Percentiles rank a stretch among this genome's conserved stretches.
Evolutionary conservation across 2,113 vertebrate species (phyloP).

Genomic region (Oryzias woworae): DNA sequence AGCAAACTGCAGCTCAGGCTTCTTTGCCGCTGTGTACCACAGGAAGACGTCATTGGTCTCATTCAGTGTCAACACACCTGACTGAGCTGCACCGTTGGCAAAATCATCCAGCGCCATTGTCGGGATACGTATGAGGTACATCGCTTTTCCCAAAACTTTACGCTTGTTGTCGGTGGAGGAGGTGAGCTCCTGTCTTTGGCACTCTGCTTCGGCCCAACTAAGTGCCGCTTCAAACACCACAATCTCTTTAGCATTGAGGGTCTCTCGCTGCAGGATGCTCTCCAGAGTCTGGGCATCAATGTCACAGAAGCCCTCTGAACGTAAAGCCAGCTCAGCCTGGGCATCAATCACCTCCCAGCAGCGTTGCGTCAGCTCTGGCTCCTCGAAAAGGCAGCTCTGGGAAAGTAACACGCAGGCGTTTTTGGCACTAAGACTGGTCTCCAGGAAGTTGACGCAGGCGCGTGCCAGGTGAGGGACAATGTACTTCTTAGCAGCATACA

Average conservation of each 20-base stretch:
- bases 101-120: conserved; percentile 97
- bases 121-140: conserved; percentile 93
- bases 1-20: conserved; percentile 90
- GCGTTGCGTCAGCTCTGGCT: conserved; percentile 95
- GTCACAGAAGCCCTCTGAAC: conserved; percentile 97
- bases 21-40: conserved; percentile 96
- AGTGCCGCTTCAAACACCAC: conserved; percentile 95
- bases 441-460: conserved; percentile 95
- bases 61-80: conserved; percentile 90
- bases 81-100: conserved; percentile 94
- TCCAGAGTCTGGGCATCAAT: conserved; percentile 95
- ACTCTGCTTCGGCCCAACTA: conserved; percentile 94
- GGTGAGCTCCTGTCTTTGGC: conserved; percentile 88
- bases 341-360: conserved; percentile 99
- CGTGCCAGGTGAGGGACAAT: conserved; percentile 96
- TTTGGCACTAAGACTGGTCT: conserved; percentile 96
- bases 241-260: conserved; percentile 97
- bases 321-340: conserved; percentile 93
- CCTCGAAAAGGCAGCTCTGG: conserved; percentile 96
- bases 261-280: conserved; percentile 95
- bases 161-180: conserved; percentile 92
- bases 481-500: conserved; percentile 98
- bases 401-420: conserved; percentile 95
- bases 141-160: conserved; percentile 91
- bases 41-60: conserved; percentile 98